Percentiles rank a stretch among this genome's conserved stretches.
Evolutionary conservation across 2,113 vertebrate species (phyloP).

Genomic region (Poeciliopsis occidentalis): DNA sequence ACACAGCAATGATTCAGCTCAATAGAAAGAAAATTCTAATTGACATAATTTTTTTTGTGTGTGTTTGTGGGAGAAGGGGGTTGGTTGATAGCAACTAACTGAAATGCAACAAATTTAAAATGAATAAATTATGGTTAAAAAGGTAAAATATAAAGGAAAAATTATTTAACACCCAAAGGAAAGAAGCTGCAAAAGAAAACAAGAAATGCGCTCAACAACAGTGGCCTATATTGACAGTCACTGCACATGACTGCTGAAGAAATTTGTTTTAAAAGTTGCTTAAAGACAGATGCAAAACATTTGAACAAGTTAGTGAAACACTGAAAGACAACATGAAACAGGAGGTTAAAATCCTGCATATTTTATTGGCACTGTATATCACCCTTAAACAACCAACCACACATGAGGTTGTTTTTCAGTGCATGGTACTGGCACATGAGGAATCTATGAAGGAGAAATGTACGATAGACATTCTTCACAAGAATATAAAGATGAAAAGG

Average conservation of each 20-base stretch:
- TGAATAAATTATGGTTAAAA: too few relatives aligned
- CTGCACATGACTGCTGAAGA: not conserved
- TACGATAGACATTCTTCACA: not conserved
- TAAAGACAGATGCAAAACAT: not conserved
- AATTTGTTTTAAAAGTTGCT: too few relatives aligned
- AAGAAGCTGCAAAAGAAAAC: not conserved
- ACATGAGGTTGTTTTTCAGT: too few relatives aligned
- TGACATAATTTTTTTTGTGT: too few relatives aligned
- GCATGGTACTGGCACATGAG: too few relatives aligned
- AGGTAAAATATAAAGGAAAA: too few relatives aligned
- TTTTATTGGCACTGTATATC: not conserved
- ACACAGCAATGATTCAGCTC: not conserved
- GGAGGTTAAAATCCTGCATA: not conserved
- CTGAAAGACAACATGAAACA: not conserved
- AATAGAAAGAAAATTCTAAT: not conserved
- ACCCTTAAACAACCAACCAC: too few relatives aligned
- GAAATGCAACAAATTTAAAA: too few relatives aligned
- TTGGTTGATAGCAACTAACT: not conserved
- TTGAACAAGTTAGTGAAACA: not conserved
- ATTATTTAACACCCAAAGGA: too few relatives aligned
- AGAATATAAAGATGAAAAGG: not conserved
- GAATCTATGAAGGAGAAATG: not conserved
- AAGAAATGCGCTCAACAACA: not conserved
- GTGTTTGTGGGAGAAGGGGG: too few relatives aligned
- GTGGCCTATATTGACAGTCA: not conserved